These are phyloP conservation scores for Peromyscus nudipes DNA, from an alignment of 2,797 vertebrate species.

Conservation along the genomic window DNA sequence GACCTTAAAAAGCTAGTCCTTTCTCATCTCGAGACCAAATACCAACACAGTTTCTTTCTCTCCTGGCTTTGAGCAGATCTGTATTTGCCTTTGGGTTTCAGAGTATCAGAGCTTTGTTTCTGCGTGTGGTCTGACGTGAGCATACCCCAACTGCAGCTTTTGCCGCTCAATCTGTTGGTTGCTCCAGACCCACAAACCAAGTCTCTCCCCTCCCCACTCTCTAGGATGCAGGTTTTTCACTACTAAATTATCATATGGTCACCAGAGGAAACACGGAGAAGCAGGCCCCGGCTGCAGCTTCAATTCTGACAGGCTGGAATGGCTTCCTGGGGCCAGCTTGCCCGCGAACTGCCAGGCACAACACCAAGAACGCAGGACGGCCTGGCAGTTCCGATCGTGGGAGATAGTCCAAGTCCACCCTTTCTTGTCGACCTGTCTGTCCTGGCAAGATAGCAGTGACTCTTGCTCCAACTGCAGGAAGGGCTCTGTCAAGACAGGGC, in stretches of 20 bases:
- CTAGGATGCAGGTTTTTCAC: not conserved
- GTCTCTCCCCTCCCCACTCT: not conserved
- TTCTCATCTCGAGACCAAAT: conserved; percentile 12
- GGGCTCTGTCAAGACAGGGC: not conserved
- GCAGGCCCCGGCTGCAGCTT: not conserved
- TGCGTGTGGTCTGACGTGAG: not conserved
- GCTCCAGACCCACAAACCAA: not conserved
- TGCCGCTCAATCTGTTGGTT: not conserved
- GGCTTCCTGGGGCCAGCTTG: not conserved
- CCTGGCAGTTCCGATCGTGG: not conserved
- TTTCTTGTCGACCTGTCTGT: not conserved
- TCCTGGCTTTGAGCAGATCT: not conserved
- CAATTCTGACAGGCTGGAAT: not conserved
- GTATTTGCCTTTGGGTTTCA: not conserved
- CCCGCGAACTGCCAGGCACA: not conserved
- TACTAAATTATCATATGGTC: not conserved
- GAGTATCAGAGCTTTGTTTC: not conserved
- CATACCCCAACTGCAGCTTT: not conserved
- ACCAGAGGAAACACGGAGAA: not conserved
- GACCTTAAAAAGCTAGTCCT: conserved; percentile 51
- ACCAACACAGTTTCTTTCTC: not conserved
- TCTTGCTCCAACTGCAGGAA: not conserved
- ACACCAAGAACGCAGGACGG: not conserved
- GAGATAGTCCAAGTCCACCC: not conserved
- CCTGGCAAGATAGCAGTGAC: not conserved